Percentiles rank a stretch among this genome's conserved stretches.
These are phyloP conservation scores for Clamator glandarius DNA, from an alignment of 2,797 vertebrate genomes.

Conservation along the genomic window DNA sequence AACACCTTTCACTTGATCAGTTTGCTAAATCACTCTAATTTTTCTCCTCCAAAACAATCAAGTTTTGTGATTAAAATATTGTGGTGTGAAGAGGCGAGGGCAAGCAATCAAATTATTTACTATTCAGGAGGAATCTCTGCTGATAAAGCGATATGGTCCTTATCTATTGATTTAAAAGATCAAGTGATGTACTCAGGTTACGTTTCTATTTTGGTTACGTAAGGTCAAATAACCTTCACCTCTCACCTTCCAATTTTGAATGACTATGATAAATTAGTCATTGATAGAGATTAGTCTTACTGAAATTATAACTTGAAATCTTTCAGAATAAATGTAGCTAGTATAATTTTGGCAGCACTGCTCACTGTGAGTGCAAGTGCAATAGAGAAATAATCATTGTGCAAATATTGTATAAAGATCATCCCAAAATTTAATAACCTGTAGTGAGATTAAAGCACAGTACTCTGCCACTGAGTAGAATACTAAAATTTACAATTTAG, in stretches of 20 bases:
- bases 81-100: neutral
- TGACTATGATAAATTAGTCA: slow-evolving; percentile 47
- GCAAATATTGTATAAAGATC: neutral
- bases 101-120: neutral
- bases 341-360: too few relatives aligned
- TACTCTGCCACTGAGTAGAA: neutral
- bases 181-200: slow-evolving; percentile 31
- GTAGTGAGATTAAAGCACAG: neutral
- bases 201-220: slow-evolving; percentile 51
- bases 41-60: neutral
- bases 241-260: slow-evolving; percentile 29
- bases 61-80: slow-evolving; percentile 12
- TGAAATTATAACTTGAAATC: neutral
- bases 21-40: neutral
- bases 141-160: slow-evolving; percentile 14
- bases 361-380: neutral
- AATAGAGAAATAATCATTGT: neutral
- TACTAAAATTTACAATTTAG: neutral
- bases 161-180: slow-evolving; percentile 53
- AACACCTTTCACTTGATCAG: too few relatives aligned
- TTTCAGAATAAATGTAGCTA: neutral
- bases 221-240: slow-evolving; percentile 54
- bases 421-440: neutral
- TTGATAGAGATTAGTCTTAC: slow-evolving; percentile 9
- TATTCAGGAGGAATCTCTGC: neutral